These are phyloP conservation scores for Triplophysa bombifrons DNA, from an alignment of 2,797 vertebrate genomes.

Conservation along the genomic window DNA sequence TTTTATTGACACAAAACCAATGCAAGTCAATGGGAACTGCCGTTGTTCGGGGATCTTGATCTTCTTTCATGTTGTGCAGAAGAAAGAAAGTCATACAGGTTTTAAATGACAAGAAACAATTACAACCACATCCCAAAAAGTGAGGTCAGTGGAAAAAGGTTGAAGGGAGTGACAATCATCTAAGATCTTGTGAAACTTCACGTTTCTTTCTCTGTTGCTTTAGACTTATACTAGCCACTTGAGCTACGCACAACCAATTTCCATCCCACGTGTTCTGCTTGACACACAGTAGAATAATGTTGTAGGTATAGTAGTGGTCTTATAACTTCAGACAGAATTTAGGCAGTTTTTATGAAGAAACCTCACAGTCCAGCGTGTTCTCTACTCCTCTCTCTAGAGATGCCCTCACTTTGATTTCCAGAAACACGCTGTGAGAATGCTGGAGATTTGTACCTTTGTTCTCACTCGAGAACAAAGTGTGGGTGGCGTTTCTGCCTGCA, in stretches of 20 bases:
- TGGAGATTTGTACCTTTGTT: constrained; percentile 5
- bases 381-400: background rate
- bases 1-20: too few species aligned
- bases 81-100: too few species aligned
- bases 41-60: background rate
- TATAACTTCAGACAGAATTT: background rate
- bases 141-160: background rate
- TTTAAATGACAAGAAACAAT: background rate
- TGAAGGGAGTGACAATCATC: background rate
- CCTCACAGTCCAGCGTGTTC: background rate
- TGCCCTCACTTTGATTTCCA: constrained; percentile 13
- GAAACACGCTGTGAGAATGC: background rate
- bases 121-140: background rate
- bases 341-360: background rate
- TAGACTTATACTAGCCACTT: background rate
- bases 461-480: constrained; percentile 7
- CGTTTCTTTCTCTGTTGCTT: background rate
- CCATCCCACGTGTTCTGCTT: background rate
- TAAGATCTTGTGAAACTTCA: background rate
- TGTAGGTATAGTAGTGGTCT: background rate
- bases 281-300: background rate
- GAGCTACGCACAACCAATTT: background rate
- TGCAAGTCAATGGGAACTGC: too few species aligned
- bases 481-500: constrained; percentile 4
- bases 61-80: too few species aligned